Evolutionary conservation across 2,113 vertebrate species (phyloP).

Genomic region (Siniperca knerii): DNA sequence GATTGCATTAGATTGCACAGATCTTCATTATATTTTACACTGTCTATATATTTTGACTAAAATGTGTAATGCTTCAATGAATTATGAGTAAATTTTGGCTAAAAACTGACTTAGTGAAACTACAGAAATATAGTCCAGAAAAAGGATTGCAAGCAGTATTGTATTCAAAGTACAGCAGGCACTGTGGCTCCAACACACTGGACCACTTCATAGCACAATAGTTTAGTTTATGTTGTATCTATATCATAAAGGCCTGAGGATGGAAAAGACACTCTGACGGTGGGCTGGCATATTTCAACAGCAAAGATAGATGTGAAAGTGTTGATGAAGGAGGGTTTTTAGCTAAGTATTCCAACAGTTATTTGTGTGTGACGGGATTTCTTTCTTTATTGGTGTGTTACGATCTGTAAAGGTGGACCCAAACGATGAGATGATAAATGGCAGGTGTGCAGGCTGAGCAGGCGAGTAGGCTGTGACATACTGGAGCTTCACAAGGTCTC

Average conservation of each 20-base stretch:
- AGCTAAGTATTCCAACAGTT: not conserved
- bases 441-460: no score
- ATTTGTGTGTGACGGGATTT: not conserved
- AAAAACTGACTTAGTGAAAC: not conserved
- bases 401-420: no score
- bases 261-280: not conserved
- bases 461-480: no score
- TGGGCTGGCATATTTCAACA: not conserved
- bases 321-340: not conserved
- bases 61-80: not conserved
- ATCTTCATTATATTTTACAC: not conserved
- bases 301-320: not conserved
- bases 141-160: not conserved
- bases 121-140: not conserved
- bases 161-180: not conserved
- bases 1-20: not conserved
- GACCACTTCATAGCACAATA: not conserved
- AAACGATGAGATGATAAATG: no score
- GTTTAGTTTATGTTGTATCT: conserved; percentile 13
- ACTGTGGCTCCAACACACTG: not conserved
- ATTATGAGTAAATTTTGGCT: no score
- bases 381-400: not conserved
- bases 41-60: not conserved
- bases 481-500: not conserved
- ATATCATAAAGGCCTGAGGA: not conserved